Evolutionary conservation across 1,140 invertebrate species (phyloP).

Genomic region (Solenopsis fugax): DNA sequence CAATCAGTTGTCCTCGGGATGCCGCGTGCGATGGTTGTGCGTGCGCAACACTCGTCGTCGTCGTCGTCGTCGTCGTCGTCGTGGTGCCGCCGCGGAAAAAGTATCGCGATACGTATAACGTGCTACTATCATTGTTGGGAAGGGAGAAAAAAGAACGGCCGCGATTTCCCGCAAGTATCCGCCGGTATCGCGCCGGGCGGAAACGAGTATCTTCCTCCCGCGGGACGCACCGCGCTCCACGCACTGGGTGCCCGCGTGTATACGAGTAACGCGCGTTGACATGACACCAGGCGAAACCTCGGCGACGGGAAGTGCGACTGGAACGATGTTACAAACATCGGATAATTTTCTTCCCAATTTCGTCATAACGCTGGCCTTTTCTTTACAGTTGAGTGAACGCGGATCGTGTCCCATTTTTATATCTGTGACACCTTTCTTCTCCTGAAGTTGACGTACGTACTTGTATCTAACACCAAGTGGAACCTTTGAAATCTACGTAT

Average conservation of each 20-base stretch:
- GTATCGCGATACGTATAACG: neutral
- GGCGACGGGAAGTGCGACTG: neutral
- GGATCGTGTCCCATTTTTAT: neutral
- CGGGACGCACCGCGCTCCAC: constrained; percentile 27
- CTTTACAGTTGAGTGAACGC: neutral
- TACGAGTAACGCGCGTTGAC: neutral
- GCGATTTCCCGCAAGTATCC: constrained; percentile 28
- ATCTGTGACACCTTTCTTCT: neutral
- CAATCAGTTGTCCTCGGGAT: constrained; percentile 70
- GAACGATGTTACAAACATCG: neutral
- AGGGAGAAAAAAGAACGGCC: neutral
- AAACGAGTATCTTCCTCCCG: constrained; percentile 70
- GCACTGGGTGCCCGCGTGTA: constrained; percentile 38
- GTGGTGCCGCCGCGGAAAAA: neutral
- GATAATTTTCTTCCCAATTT: neutral
- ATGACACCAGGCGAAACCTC: too few species aligned
- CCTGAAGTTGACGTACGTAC: neutral
- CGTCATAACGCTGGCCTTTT: neutral
- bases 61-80: neutral
- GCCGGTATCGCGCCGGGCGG: constrained; percentile 60
- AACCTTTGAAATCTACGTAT: neutral
- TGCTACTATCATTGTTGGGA: neutral
- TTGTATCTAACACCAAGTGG: neutral
- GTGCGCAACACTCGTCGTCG: neutral
- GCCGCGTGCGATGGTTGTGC: neutral